Conservation (phyloP, 2,888 invertebrate genomes). For the Polia nebulosa region DNA sequence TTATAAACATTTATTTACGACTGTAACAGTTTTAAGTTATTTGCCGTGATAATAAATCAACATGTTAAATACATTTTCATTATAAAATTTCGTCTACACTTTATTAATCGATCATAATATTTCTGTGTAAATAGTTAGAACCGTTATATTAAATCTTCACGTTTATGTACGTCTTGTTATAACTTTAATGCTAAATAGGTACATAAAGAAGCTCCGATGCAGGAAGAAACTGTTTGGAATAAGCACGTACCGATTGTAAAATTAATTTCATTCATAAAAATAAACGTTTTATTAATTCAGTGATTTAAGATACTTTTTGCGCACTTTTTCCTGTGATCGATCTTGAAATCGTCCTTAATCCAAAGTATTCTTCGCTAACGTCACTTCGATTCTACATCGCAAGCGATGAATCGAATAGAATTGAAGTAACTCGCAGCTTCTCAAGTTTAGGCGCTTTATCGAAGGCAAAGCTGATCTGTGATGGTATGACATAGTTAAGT, state of each 20-base stretch:
- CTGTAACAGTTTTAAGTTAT: slow-evolving; percentile 60
- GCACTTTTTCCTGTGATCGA: slow-evolving; percentile 36
- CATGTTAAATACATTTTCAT: slow-evolving; percentile 52
- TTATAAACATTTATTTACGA: slow-evolving; percentile 67
- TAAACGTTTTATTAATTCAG: slow-evolving; percentile 21
- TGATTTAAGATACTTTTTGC: slow-evolving; percentile 37
- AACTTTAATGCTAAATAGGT: slow-evolving; percentile 59
- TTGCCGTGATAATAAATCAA: slow-evolving; percentile 50
- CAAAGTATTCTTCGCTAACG: slow-evolving; percentile 60
- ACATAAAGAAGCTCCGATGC: slow-evolving; percentile 67
- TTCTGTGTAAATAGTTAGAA: slow-evolving; percentile 61
- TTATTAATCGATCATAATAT: slow-evolving; percentile 59
- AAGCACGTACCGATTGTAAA: slow-evolving; percentile 53
- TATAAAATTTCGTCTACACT: slow-evolving; percentile 49
- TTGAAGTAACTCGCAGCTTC: slow-evolving; percentile 76
- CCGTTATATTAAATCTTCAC: slow-evolving; percentile 59
- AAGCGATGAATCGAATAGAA: slow-evolving; percentile 37
- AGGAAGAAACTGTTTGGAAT: slow-evolving; percentile 61
- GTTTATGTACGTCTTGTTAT: slow-evolving; percentile 59
- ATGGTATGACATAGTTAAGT: slow-evolving; percentile 88
- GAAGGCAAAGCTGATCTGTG: slow-evolving; percentile 89
- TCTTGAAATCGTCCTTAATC: slow-evolving; percentile 61
- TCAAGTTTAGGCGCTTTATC: slow-evolving; percentile 78
- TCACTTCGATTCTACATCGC: slow-evolving; percentile 57
- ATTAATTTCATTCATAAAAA: slow-evolving; percentile 27